These are phyloP conservation scores for Coregonus suidteri DNA, from an alignment of 2,797 vertebrate genomes.

Conservation along the genomic window DNA sequence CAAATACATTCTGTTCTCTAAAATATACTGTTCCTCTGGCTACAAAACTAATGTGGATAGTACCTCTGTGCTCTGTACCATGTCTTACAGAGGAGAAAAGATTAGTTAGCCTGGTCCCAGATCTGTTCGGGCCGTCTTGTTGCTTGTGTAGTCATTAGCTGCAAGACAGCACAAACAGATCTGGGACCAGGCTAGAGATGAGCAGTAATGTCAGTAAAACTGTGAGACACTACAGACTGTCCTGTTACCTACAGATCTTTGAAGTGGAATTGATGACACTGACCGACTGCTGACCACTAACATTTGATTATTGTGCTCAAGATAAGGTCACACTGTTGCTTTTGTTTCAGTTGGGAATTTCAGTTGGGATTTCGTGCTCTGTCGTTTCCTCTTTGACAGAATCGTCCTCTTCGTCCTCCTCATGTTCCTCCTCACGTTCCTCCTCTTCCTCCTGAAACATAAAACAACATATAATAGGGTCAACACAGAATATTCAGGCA, in stretches of 20 bases:
- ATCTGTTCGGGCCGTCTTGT: background rate
- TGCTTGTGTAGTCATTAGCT: background rate
- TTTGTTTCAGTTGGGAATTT: slow-evolving; percentile 66
- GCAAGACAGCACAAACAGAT: background rate
- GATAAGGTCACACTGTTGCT: slow-evolving; percentile 11
- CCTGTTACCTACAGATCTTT: slow-evolving; percentile 37
- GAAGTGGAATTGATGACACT: slow-evolving; percentile 25
- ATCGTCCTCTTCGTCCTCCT: slow-evolving; percentile 61
- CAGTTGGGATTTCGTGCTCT: slow-evolving; percentile 81
- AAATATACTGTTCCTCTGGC: slow-evolving; percentile 50
- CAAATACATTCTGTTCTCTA: slow-evolving; percentile 40
- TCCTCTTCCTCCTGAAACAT: slow-evolving; percentile 84
- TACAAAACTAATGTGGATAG: slow-evolving; percentile 27
- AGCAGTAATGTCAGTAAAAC: slow-evolving; percentile 2
- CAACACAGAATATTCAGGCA: background rate
- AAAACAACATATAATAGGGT: background rate
- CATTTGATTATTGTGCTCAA: background rate
- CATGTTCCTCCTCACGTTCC: slow-evolving; percentile 78
- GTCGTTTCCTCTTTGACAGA: slow-evolving; percentile 78
- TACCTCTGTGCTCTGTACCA: slow-evolving; percentile 23
- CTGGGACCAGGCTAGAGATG: background rate
- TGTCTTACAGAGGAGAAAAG: slow-evolving; percentile 14
- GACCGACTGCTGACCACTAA: slow-evolving; percentile 10
- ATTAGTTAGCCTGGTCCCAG: background rate
- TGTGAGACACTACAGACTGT: slow-evolving; percentile 32